Evolutionary conservation across 2,797 vertebrate genomes (phyloP).

Genomic region (Remorina albescens): DNA sequence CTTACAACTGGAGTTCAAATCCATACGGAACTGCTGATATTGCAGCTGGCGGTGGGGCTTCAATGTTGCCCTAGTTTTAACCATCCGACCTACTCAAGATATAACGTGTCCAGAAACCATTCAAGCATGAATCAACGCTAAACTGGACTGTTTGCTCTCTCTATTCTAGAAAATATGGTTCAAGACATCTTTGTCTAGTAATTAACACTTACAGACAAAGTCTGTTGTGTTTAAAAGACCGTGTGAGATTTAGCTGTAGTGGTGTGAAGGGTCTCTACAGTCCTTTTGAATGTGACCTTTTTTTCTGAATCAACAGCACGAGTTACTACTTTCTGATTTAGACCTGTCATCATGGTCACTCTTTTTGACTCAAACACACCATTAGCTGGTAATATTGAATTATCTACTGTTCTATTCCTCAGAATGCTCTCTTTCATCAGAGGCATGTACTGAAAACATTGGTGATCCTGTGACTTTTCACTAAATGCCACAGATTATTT

Average conservation of each 20-base stretch:
- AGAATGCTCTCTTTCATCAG: background rate
- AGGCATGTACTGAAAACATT: background rate
- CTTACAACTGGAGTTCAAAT: background rate
- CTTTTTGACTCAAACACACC: background rate
- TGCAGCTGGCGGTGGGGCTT: background rate
- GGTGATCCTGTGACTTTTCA: background rate
- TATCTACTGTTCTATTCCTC: background rate
- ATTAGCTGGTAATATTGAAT: background rate
- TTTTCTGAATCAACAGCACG: conserved; percentile 10
- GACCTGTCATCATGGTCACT: background rate
- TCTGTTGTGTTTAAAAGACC: background rate
- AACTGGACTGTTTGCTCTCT: background rate
- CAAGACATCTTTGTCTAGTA: background rate
- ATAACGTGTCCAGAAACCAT: background rate
- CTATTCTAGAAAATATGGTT: background rate
- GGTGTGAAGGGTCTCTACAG: background rate
- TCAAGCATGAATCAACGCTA: background rate
- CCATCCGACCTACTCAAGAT: background rate
- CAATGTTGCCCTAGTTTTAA: too few relatives aligned
- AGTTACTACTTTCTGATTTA: background rate
- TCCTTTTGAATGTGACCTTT: background rate
- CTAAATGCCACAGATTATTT: background rate
- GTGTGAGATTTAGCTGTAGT: background rate
- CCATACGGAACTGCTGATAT: background rate
- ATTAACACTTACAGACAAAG: conserved; percentile 6